phyloP scores from a whole-genome alignment of 53 echinoderm and acorn worm species.

The Holothuria leucospilota region DNA sequence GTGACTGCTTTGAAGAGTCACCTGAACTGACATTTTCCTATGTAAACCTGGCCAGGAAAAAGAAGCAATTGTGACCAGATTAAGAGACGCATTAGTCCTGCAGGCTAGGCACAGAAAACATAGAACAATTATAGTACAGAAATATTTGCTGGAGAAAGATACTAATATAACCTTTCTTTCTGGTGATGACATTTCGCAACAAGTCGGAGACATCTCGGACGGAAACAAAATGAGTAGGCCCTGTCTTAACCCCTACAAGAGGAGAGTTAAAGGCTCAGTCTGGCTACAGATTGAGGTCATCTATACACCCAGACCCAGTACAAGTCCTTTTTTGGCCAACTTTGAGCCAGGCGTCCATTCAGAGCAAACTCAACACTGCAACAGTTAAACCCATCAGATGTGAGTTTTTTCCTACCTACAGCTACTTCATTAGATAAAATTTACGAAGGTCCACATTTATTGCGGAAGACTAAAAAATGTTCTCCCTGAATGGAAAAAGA shows the following conservation, averaged over 20 bases:
- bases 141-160: not conserved
- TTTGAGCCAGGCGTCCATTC: not conserved
- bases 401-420: not conserved
- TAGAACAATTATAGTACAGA: not conserved
- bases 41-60: slow-evolving; percentile 12
- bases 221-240: slow-evolving; percentile 19
- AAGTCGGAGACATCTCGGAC: not conserved
- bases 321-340: not conserved
- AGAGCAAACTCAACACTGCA: too few species aligned
- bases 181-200: slow-evolving; percentile 5
- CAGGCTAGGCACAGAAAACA: not conserved
- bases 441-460: too few species aligned
- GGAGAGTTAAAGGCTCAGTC: slow-evolving; percentile 32
- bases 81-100: not conserved
- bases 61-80: slow-evolving; percentile 18
- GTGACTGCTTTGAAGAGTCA: not conserved
- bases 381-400: not conserved
- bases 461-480: not conserved
- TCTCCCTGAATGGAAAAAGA: slow-evolving; percentile 5
- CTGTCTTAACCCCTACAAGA: not conserved
- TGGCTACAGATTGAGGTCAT: not conserved
- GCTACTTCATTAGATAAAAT: not conserved
- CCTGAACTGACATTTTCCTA: not conserved
- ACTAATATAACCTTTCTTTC: slow-evolving; percentile 6
- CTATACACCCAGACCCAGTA: not conserved